Conservation (phyloP, 2,888 invertebrate species). For the Lasiommata megera region DNA sequence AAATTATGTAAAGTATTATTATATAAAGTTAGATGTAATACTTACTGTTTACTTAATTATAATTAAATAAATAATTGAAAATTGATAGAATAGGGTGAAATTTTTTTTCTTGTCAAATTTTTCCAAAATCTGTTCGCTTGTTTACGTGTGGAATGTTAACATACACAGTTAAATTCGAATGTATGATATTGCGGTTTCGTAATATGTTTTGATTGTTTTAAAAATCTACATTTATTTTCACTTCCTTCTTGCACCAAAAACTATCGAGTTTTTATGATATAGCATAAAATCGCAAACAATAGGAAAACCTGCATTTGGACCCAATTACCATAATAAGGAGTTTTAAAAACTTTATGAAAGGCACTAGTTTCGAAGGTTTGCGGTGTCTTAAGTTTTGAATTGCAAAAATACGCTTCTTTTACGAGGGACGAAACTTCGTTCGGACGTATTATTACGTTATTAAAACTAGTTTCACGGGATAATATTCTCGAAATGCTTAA, state of each 20-base stretch:
- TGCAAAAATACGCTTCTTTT: conserved; percentile 25
- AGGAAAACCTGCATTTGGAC: conserved; percentile 12
- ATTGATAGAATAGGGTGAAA: too few relatives aligned
- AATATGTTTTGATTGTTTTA: too few relatives aligned
- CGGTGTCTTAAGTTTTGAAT: conserved; percentile 28
- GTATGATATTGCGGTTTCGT: too few relatives aligned
- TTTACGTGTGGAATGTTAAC: too few relatives aligned
- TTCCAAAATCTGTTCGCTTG: too few relatives aligned
- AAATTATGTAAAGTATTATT: too few relatives aligned
- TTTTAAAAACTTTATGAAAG: conserved; percentile 22
- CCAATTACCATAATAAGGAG: conserved; percentile 27
- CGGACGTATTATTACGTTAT: conserved; percentile 24
- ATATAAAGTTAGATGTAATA: too few relatives aligned
- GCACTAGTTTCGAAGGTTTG: conserved; percentile 23
- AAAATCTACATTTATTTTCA: too few relatives aligned
- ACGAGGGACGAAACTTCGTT: conserved; percentile 20
- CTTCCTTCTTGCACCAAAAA: neutral
- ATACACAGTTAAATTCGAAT: too few relatives aligned
- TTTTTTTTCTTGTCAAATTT: too few relatives aligned
- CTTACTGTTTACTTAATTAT: too few relatives aligned
- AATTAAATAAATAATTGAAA: too few relatives aligned
- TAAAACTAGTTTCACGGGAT: conserved; percentile 18
- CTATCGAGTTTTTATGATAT: neutral
- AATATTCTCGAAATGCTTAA: conserved; percentile 17
- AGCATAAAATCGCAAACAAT: conserved; percentile 11